These are phyloP conservation scores for Drosophila niveifrons DNA, from an alignment of 2,888 invertebrate genomes.

Conservation along the genomic window DNA sequence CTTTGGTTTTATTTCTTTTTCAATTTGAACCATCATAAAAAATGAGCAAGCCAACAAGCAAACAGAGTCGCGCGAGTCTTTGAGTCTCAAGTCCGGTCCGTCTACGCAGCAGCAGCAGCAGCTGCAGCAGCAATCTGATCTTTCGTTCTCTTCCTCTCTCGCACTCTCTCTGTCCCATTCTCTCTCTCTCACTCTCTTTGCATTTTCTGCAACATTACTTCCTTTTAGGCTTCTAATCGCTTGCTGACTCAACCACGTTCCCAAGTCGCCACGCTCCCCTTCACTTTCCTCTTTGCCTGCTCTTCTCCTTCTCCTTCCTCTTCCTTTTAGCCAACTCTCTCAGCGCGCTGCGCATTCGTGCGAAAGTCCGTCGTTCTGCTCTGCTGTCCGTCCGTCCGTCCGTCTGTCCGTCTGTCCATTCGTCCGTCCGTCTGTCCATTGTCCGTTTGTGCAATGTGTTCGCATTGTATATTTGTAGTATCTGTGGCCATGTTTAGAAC, in stretches of 20 bases:
- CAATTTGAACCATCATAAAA: conserved; percentile 77
- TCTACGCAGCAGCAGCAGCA: conserved; percentile 57
- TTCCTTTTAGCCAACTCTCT: conserved; percentile 2
- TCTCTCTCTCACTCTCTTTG: conserved; percentile 40
- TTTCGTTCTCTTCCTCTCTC: conserved; percentile 26
- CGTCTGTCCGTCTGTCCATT: conserved; percentile 1
- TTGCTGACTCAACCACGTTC: conserved; percentile 69
- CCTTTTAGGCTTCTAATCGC: conserved; percentile 81
- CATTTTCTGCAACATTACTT: conserved; percentile 82
- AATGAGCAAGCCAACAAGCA: conserved; percentile 55
- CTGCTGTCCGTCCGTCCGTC: conserved; percentile 28
- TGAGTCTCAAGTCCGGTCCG: conserved; percentile 62
- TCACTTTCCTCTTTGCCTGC: not conserved
- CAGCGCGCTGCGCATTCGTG: conserved; percentile 65
- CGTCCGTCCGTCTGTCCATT: conserved; percentile 4
- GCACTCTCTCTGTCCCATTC: conserved; percentile 18
- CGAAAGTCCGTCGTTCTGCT: conserved; percentile 73
- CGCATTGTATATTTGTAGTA: conserved; percentile 69
- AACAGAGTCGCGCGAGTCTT: conserved; percentile 24
- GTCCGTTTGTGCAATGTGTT: conserved; percentile 47
- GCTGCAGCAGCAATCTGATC: conserved; percentile 59
- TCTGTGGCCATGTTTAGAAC: conserved; percentile 67
- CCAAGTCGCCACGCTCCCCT: conserved; percentile 21
- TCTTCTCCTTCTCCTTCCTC: not conserved
- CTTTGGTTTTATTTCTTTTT: conserved; percentile 50